Evolutionary conservation across 1,140 invertebrate genomes (phyloP), one percentile per base, ranked within the genome.

Genomic region (Eufriesea mexicana): DNA sequence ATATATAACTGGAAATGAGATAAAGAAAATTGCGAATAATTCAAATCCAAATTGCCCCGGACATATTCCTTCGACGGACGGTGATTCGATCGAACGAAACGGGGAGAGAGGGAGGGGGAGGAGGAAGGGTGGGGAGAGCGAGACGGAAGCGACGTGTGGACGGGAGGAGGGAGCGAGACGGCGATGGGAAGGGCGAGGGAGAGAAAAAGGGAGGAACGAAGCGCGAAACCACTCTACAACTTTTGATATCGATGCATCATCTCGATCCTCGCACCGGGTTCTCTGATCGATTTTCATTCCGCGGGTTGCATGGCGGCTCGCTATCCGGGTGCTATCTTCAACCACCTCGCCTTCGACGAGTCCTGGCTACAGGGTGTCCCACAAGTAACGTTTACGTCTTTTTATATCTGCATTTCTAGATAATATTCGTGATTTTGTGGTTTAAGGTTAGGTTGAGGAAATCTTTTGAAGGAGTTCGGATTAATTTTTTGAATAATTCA

Each of bases 221-320:
- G 70, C 78, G 92, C 88, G 90, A 93, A 93, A 92, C 91, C 92
- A 93, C 92, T 93, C 92, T 90, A 89, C 92, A 92, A 91, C 90
- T 94, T 92, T 92, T 93, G 91, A 94, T 94, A 94, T 94, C 93
- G 92, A 93, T 93, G 93, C 92, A 94, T 94, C 93, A 94, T 94
- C 93, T 93, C 91, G 91, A 92, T 92, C 89, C 91, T 90, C 90
- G 91, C 91, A 90, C 91, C 90, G 91, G 88, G 83, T 91, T 92
- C 90, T 90, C 91, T 92, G 93, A 94, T 94, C 93, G 92, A 93
- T 94, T 94, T 94, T 93, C 93, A 93, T 94, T 93, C 91, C 92
- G 90, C 90, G 90, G 88, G 86, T 93, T 92, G 89, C 89, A 92
- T 90, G 90, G 89, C 84, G 88, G 89, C 87, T 90, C 90, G 88